These are phyloP conservation scores for Larimichthys polyactis DNA, from an alignment of 2,113 vertebrate species.

Conservation along the genomic window DNA sequence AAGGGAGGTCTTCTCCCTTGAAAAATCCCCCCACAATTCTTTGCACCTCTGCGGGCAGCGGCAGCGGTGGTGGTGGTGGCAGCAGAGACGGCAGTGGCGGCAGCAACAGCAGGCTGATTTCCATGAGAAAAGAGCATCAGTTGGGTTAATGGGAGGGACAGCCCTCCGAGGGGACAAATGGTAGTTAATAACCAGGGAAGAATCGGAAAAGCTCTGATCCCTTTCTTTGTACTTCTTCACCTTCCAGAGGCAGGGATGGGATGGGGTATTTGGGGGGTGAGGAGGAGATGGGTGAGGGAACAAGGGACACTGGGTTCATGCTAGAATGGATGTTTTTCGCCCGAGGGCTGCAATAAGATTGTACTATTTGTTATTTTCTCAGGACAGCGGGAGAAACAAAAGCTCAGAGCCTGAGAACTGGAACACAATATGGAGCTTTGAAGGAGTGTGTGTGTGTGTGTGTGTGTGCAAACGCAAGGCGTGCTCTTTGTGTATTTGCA, in stretches of 20 bases:
- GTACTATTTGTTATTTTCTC: conserved; percentile 68
- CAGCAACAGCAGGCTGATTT: conserved; percentile 84
- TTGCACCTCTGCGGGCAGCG: conserved; percentile 75
- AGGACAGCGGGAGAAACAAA: conserved; percentile 27
- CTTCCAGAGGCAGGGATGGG: conserved; percentile 61
- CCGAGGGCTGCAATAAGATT: conserved; percentile 45
- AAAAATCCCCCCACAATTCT: conserved; percentile 80
- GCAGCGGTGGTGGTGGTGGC: conserved; percentile 34
- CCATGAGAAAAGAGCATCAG: conserved; percentile 88
- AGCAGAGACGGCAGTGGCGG: conserved; percentile 16
- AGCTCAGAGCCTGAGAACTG: conserved; percentile 56
- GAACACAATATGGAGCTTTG: not conserved
- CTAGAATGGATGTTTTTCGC: conserved; percentile 65
- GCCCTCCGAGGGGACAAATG: conserved; percentile 78
- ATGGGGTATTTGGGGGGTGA: conserved; percentile 26
- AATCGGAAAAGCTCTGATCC: conserved; percentile 83
- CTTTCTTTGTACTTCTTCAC: conserved; percentile 78
- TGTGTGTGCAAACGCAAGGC: not conserved
- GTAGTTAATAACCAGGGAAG: conserved; percentile 84
- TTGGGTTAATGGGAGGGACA: conserved; percentile 84
- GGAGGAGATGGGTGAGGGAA: conserved; percentile 38
- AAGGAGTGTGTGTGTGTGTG: conserved; percentile 5
- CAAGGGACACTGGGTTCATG: conserved; percentile 69
- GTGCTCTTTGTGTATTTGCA: conserved; percentile 24
- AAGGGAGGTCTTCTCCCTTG: conserved; percentile 70